phyloP scores from a whole-genome alignment of 2,888 invertebrate species.

The Isoperla grammatica region DNA sequence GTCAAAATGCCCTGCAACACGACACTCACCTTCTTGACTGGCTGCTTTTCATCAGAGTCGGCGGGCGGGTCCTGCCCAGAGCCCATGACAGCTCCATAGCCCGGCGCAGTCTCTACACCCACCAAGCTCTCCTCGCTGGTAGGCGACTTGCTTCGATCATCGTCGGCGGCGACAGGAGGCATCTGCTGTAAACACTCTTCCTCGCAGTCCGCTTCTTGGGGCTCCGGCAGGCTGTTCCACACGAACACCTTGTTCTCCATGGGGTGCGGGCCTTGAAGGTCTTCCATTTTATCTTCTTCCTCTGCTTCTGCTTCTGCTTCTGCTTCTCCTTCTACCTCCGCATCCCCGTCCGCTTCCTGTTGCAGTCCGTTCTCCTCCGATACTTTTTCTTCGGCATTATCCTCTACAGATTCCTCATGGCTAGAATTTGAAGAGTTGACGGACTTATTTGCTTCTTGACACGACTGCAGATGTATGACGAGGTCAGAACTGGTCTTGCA shows the following conservation, averaged over 20 bases:
- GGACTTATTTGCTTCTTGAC: conserved; percentile 51
- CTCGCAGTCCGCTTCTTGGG: conserved; percentile 44
- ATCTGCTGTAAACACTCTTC: conserved; percentile 37
- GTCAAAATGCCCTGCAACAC: not conserved
- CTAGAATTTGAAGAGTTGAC: conserved; percentile 18
- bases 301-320: conserved; percentile 37
- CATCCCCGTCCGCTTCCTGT: conserved; percentile 37
- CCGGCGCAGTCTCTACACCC: conserved; percentile 48
- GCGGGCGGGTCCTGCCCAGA: not conserved
- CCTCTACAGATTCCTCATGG: conserved; percentile 21
- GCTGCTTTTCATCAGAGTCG: conserved; percentile 38
- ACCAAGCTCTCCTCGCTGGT: conserved; percentile 41
- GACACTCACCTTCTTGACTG: conserved; percentile 23
- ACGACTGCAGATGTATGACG: conserved; percentile 66
- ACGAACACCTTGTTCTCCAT: conserved; percentile 79
- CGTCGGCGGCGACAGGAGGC: not conserved
- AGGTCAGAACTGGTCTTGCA: conserved; percentile 81
- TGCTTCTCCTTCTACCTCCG: conserved; percentile 40
- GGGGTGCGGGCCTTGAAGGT: conserved; percentile 51
- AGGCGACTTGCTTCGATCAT: conserved; percentile 21
- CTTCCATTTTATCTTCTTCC: conserved; percentile 42
- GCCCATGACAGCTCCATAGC: conserved; percentile 43
- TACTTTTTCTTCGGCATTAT: conserved; percentile 1
- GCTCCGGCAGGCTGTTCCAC: conserved; percentile 65
- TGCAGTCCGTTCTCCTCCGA: conserved; percentile 9